These are phyloP conservation scores for Thamnophis sirtalis DNA, from an alignment of 2,113 vertebrate species.

Conservation along the genomic window DNA sequence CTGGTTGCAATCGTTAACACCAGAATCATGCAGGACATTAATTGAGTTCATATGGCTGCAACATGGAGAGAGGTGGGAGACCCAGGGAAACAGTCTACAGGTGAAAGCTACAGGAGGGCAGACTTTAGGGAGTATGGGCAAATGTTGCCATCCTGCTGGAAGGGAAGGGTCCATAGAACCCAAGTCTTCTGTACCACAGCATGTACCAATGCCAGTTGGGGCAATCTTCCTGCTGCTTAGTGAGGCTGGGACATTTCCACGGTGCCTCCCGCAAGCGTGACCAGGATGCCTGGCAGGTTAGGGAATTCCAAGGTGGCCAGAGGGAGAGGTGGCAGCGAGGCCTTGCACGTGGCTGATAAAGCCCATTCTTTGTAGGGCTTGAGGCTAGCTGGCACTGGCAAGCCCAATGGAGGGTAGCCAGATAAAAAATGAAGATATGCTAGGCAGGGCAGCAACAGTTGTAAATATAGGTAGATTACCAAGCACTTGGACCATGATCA, in stretches of 20 bases:
- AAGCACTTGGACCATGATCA: not conserved
- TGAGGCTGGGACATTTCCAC: not conserved
- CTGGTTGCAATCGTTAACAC: not conserved
- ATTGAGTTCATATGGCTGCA: not conserved
- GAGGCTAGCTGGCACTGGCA: not conserved
- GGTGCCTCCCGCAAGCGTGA: not conserved
- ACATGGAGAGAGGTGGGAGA: not conserved
- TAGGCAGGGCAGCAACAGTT: not conserved
- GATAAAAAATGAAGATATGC: not conserved
- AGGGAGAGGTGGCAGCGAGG: not conserved
- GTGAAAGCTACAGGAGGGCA: not conserved
- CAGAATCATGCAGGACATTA: not conserved
- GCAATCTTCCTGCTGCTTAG: not conserved
- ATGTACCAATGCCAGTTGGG: not conserved
- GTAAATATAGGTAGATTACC: not conserved
- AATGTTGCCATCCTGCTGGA: not conserved
- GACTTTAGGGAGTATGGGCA: not conserved
- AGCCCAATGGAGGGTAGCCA: not conserved
- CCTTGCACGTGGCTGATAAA: not conserved
- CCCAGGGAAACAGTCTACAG: not conserved
- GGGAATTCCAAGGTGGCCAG: not conserved
- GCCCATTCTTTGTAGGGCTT: not conserved
- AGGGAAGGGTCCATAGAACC: not conserved
- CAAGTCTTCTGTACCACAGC: not conserved
- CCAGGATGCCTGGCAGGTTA: not conserved